Evolutionary conservation across 2,888 invertebrate species (phyloP), one percentile per base, ranked within the genome.

Genomic region (Tiphia femorata): DNA sequence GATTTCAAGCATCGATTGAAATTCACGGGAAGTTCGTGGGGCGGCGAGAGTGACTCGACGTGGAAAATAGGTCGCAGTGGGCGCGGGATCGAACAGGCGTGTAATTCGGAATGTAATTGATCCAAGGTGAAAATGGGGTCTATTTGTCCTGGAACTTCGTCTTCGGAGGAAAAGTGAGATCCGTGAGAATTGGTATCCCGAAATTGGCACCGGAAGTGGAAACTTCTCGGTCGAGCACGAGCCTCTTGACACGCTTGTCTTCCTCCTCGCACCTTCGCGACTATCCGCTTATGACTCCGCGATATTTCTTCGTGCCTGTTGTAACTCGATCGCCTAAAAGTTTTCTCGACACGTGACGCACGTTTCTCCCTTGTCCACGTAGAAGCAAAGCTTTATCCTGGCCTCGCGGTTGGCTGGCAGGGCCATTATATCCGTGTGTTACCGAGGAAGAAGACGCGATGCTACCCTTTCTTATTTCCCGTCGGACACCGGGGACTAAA

Each of bases 361-460:
- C 33, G 14, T 33, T 14, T 27, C 14, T 29, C 12, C 16, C n/a
- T n/a, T 14, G 12, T 33, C 33, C 33, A 7, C 33, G 33, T 33
- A 33, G 12, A 20, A 44, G 53, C 48, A 41, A 57, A 59, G n/a
- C 59, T 63, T 69, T 67, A 71, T 67, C 65, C 60, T 50, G 56
- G 69, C 67, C n/a, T 71, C 64, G 67, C 59, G 65, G 62, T 49
- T 54, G 48, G 55, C 57, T 49, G 40, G 40, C 49, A 37, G 41
- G 37, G 48, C 19, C 20, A 21, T 41, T 43, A 19, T 12, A 25
- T 48, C 41, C 40, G 33, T 14, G 33, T 33, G 33, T 33, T 33
- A 33, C 33, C 33, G n/a, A n/a, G n/a, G n/a, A 33, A 33, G 33
- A 33, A 33, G 33, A 33, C 33, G n/a, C n/a, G 14, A 33, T 14